phyloP scores from a whole-genome alignment of 2,888 invertebrate species.

The Eupeodes luniger region DNA sequence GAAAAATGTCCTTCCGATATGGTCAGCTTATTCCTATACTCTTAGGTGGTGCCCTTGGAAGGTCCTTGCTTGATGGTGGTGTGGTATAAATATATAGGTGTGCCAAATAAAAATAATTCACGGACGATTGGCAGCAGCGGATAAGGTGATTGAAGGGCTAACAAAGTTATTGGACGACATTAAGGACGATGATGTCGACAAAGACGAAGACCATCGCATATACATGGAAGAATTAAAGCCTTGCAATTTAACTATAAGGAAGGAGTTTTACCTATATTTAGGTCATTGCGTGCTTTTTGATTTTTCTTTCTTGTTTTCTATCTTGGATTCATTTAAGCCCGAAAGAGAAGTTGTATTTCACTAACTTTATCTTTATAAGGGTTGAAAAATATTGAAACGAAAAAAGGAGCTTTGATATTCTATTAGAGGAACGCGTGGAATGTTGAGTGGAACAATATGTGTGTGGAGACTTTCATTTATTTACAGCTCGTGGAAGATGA shows the following conservation, averaged over 20 bases:
- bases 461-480: background rate
- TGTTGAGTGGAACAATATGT: constrained; percentile 47
- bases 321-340: background rate
- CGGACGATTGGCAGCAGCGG: constrained; percentile 66
- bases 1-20: background rate
- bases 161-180: constrained; percentile 22
- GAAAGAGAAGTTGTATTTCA: constrained; percentile 16
- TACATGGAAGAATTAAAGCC: background rate
- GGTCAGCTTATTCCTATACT: background rate
- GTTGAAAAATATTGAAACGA: too few relatives aligned
- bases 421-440: constrained; percentile 26
- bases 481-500: constrained; percentile 15
- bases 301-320: constrained; percentile 11
- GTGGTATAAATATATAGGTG: constrained; percentile 65
- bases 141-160: constrained; percentile 69
- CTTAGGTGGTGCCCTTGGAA: constrained; percentile 42
- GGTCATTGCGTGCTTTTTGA: constrained; percentile 73
- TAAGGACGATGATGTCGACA: constrained; percentile 7
- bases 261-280: constrained; percentile 19
- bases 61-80: constrained; percentile 47
- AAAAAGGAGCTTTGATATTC: constrained; percentile 37
- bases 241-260: constrained; percentile 46
- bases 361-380: constrained; percentile 16
- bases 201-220: background rate
- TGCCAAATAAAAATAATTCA: constrained; percentile 65